Base-by-base conservation (phyloP, 2,888 invertebrate species). In the Macroteleia sp. region DNA sequence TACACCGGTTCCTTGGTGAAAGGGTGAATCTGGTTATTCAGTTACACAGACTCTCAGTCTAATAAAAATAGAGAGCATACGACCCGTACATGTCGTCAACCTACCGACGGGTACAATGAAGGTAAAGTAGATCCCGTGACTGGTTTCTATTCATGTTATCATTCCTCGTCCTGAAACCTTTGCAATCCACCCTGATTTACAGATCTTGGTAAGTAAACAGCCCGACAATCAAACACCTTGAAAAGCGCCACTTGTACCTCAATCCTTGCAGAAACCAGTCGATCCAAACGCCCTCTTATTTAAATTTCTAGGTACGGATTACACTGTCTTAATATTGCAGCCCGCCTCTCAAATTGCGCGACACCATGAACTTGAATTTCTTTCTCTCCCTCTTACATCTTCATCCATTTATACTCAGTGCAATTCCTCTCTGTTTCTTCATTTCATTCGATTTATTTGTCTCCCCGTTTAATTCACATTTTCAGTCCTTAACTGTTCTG, bases 91-190 rank as follows among this genome's bases (percentile, higher is more conserved):
- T 89, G 88, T 88, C 88, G 86, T 88, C 91, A 89, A 86, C 88
- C 88, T 89, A 88, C 89, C 88, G 85, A 91, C 89, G 90, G 90
- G 91, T 91, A 88, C 86, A 85, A 82, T 89, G 88, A 89, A 92
- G 92, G 92, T 92, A 92, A 92, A 89, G 92, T 92, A 92, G 89
- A 86, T 89, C 90, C 90, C 90, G 87, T 87, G 91, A 90, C 91
- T 91, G 91, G 90, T 91, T 91, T 91, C 91, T 82, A 79, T 75
- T 46, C 28, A 9, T 16, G 19, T 17, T 36, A 17, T 34, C 46
- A 6, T 28, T 46, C 64, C 3, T 10, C 20, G 17, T 1, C 30
- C 19, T 14, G 2, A 16, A 14, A 36, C 36, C 25, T 12, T 12
- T 32, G 3, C 25, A 19, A 36, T 32, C 32, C 50, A 32, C 12